These are phyloP conservation scores for Morinoia aosen DNA, from an alignment of 2,888 invertebrate genomes.

Conservation along the genomic window DNA sequence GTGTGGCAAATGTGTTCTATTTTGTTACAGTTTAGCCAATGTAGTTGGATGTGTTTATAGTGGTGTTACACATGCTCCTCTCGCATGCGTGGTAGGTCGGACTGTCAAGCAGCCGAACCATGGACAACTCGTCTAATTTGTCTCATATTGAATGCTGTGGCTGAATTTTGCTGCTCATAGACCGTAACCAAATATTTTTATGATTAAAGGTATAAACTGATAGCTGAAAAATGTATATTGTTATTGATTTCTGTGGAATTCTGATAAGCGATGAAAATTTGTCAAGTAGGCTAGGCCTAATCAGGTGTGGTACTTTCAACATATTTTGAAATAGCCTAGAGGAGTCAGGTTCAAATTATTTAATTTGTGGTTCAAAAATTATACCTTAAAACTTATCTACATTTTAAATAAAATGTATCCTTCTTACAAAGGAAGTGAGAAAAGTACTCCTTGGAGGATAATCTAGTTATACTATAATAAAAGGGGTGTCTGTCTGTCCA, in stretches of 20 bases:
- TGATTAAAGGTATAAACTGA: not conserved
- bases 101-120: not conserved
- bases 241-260: not conserved
- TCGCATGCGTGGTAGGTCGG: slow-evolving; percentile 34
- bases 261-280: no score
- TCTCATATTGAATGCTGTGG: not conserved
- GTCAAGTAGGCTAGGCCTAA: no score
- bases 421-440: no score
- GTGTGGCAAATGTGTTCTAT: not conserved
- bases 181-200: not conserved
- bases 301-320: no score
- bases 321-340: no score
- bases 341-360: no score
- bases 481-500: no score
- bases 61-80: slow-evolving; percentile 40
- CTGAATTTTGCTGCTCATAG: not conserved
- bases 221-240: not conserved
- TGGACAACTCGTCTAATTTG: not conserved
- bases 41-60: not conserved
- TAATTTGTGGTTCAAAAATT: no score
- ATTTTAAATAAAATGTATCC: no score
- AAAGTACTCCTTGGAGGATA: no score
- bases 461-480: no score
- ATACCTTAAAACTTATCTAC: no score
- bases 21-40: not conserved